Evolutionary conservation across 2,888 invertebrate genomes (phyloP).

Genomic region (Pseudococcus viburni): DNA sequence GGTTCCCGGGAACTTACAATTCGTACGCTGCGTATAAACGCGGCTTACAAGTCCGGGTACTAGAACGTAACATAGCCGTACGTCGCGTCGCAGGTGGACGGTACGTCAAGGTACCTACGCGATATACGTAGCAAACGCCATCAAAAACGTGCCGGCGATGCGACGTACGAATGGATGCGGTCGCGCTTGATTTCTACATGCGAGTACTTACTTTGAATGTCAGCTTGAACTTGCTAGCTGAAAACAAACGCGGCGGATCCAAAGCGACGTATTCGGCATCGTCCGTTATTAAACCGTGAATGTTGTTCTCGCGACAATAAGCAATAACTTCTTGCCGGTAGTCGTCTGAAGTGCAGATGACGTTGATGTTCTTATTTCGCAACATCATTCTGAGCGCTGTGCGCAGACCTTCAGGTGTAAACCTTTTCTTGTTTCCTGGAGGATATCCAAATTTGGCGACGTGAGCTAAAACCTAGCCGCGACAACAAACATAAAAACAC

Average conservation of each 20-base stretch:
- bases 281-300: constrained; percentile 88
- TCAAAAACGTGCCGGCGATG: too few species aligned
- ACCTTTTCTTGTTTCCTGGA: constrained; percentile 93
- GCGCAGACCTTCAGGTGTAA: constrained; percentile 86
- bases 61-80: too few species aligned
- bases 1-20: too few species aligned
- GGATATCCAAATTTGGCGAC: constrained; percentile 89
- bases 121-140: too few species aligned
- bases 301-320: constrained; percentile 87
- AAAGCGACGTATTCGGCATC: constrained; percentile 91
- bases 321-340: constrained; percentile 89
- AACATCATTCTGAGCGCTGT: constrained; percentile 88
- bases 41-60: too few species aligned
- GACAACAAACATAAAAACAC: not conserved
- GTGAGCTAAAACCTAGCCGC: constrained; percentile 72
- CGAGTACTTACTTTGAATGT: constrained; percentile 83
- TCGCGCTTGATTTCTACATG: too few species aligned
- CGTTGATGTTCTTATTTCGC: constrained; percentile 85
- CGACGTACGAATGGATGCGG: too few species aligned
- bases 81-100: too few species aligned
- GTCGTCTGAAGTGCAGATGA: constrained; percentile 91
- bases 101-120: too few species aligned
- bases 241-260: constrained; percentile 91
- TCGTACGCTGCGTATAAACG: too few species aligned
- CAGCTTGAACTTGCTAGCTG: constrained; percentile 88